A percentile compares a stretch with the other conserved stretches of the same genome.
Conservation (phyloP, 64 coral and sea anemone genomes). For the Montipora sp. region DNA sequence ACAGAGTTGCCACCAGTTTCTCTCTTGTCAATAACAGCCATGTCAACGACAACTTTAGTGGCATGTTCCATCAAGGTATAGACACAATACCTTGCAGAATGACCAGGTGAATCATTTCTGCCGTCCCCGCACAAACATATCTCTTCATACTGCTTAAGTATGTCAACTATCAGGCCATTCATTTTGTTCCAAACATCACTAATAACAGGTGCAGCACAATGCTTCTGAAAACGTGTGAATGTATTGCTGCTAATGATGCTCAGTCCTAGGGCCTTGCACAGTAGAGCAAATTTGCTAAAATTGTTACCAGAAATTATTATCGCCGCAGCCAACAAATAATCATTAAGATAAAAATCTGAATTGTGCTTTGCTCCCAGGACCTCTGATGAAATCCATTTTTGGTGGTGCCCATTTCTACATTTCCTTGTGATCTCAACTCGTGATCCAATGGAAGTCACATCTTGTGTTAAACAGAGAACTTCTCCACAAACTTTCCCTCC, state of each 20-base stretch:
- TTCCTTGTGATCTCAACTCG: neutral
- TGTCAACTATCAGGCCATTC: neutral
- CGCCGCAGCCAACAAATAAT: constrained; percentile 4
- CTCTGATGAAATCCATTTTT: constrained; percentile 57
- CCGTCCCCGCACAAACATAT: constrained; percentile 53
- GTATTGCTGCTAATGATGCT: constrained; percentile 2
- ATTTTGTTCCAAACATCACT: constrained; percentile 45
- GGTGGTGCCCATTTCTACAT: constrained; percentile 21
- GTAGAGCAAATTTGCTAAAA: constrained; percentile 26
- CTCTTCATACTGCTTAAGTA: neutral
- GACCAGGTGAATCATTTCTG: constrained; percentile 58
- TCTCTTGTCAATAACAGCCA: constrained; percentile 39
- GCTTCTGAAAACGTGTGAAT: constrained; percentile 17
- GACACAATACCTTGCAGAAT: constrained; percentile 54
- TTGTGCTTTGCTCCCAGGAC: neutral
- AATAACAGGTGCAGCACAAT: constrained; percentile 47
- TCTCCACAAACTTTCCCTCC: neutral
- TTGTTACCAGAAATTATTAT: constrained; percentile 49
- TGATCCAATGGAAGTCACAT: neutral
- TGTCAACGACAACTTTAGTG: constrained; percentile 34
- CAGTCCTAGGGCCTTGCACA: neutral
- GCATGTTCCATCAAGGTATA: constrained; percentile 72
- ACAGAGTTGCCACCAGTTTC: constrained; percentile 62
- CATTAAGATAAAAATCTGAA: constrained; percentile 16
- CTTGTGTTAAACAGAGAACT: neutral